Evolutionary conservation across 2,797 vertebrate species (phyloP).

Genomic region (Bucorvus abyssinicus): DNA sequence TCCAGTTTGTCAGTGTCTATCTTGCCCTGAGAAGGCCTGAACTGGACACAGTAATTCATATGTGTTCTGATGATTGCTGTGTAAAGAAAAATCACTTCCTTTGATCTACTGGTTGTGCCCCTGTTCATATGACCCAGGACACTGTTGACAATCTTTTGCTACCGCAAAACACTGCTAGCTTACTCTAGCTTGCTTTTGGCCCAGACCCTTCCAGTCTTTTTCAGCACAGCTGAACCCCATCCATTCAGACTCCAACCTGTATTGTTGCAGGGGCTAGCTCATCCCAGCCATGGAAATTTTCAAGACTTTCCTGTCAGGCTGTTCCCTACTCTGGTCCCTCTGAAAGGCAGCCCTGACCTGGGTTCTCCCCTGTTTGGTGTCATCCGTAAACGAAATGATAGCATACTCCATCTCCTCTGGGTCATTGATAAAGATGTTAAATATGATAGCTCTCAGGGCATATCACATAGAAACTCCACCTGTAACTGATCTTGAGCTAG

Average conservation of each 20-base stretch:
- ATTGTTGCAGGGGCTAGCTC: neutral
- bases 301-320: neutral
- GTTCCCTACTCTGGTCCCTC: neutral
- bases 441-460: neutral
- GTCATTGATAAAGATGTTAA: neutral
- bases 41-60: neutral
- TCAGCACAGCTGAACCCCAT: neutral
- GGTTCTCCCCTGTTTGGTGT: neutral
- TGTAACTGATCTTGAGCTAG: neutral
- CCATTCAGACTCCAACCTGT: neutral
- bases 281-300: neutral
- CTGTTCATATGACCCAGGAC: neutral
- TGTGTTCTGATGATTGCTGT: neutral
- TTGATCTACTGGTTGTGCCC: neutral
- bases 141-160: neutral
- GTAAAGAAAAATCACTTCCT: neutral
- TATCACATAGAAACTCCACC: neutral
- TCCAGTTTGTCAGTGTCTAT: neutral
- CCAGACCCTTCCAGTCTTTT: neutral
- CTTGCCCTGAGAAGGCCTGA: neutral
- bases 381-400: neutral
- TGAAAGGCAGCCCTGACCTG: neutral
- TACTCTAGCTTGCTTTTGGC: neutral
- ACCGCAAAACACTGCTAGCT: neutral
- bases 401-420: neutral